phyloP scores from a whole-genome alignment of 2,797 vertebrate genomes.

The Vultur gryphus region DNA sequence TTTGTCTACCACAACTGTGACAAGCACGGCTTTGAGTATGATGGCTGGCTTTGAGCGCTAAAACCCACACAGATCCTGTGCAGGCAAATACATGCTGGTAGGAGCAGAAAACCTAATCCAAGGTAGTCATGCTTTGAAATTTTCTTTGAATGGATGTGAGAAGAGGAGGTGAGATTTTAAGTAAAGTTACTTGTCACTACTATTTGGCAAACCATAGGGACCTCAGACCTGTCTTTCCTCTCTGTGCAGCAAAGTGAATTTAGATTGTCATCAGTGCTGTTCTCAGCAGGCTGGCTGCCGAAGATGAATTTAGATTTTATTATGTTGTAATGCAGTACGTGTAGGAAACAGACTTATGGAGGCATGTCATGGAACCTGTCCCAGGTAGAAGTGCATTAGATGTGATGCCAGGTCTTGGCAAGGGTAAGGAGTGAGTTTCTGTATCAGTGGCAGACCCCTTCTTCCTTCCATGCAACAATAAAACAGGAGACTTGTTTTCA shows the following conservation, averaged over 20 bases:
- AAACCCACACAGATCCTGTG: background rate
- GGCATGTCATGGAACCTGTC: background rate
- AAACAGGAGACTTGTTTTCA: background rate
- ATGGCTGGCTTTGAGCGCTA: background rate
- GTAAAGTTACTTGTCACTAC: background rate
- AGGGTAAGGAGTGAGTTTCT: background rate
- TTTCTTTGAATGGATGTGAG: background rate
- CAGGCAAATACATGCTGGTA: background rate
- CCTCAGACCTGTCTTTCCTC: background rate
- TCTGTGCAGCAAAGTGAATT: background rate
- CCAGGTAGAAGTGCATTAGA: background rate
- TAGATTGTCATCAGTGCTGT: background rate
- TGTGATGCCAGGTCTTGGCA: background rate
- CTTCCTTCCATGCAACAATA: background rate
- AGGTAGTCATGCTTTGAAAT: background rate
- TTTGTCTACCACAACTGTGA: background rate
- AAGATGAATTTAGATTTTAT: background rate
- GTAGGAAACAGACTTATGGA: background rate
- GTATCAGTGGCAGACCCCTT: background rate
- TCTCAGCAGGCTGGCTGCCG: background rate
- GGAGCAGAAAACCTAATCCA: background rate
- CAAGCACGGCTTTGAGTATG: background rate
- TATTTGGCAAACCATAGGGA: background rate
- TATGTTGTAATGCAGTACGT: background rate
- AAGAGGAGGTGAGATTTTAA: background rate